These are phyloP conservation scores for Cyphomyrmex costatus DNA, from an alignment of 1,140 invertebrate species.

Conservation along the genomic window DNA sequence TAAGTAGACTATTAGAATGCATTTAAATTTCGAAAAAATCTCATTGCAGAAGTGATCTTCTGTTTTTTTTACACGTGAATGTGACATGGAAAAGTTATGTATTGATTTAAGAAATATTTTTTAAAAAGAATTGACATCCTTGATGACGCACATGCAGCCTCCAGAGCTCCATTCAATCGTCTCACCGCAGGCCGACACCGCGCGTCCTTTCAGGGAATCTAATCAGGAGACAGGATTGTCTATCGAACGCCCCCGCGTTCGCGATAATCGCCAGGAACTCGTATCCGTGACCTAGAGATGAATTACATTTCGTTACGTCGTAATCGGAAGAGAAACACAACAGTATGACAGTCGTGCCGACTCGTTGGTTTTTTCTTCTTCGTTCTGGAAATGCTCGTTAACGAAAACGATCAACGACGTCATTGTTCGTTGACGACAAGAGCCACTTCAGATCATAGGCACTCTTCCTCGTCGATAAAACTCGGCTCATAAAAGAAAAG, in stretches of 20 bases:
- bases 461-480: not conserved
- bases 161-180: not conserved
- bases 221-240: not conserved
- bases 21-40: not conserved
- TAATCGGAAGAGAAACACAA: constrained; percentile 3
- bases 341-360: constrained; percentile 26
- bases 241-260: constrained; percentile 3
- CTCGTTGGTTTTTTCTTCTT: not conserved
- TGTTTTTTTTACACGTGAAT: not conserved
- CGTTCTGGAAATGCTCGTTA: constrained; percentile 10
- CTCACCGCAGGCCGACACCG: not conserved
- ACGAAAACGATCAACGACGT: constrained; percentile 37
- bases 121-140: not conserved
- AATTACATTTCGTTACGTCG: constrained; percentile 24
- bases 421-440: constrained; percentile 41
- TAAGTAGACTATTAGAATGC: not conserved
- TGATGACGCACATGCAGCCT: not conserved
- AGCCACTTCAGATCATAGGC: constrained; percentile 3
- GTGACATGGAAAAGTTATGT: not conserved
- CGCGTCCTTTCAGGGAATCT: constrained; percentile 1
- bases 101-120: constrained; percentile 17
- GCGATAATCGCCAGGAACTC: not conserved
- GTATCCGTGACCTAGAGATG: constrained; percentile 27
- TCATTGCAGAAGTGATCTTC: not conserved
- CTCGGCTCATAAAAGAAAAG: not conserved